phyloP scores from a whole-genome alignment of 2,888 invertebrate species.

The Scrobipalpa atriplicella region DNA sequence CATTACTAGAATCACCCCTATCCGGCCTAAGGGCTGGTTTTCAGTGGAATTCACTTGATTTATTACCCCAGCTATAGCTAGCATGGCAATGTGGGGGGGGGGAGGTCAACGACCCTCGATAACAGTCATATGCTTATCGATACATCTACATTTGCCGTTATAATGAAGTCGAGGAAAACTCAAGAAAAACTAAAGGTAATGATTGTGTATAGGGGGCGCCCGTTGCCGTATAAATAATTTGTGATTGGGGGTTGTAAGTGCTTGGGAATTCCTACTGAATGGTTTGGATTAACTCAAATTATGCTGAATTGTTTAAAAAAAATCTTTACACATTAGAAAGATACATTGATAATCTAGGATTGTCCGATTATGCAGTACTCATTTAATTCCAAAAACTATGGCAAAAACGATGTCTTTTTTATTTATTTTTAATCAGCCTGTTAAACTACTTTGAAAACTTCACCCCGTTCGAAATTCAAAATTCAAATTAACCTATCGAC shows the following conservation, averaged over 20 bases:
- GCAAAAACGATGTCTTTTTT: too few relatives aligned
- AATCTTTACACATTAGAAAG: too few relatives aligned
- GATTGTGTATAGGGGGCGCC: background rate
- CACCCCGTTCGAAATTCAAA: background rate
- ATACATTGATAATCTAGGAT: too few relatives aligned
- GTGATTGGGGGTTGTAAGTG: background rate
- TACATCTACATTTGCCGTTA: slow-evolving; percentile 10
- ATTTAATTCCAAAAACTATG: too few relatives aligned
- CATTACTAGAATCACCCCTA: background rate
- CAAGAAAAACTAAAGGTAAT: background rate
- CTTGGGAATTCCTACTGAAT: too few relatives aligned
- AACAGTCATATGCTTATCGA: slow-evolving; percentile 17
- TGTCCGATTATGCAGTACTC: too few relatives aligned
- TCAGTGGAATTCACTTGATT: slow-evolving; percentile 24
- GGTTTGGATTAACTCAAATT: too few relatives aligned
- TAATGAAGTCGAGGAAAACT: slow-evolving; percentile 12
- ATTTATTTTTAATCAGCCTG: too few relatives aligned
- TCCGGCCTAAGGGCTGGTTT: slow-evolving; percentile 13
- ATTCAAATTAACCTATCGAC: slow-evolving; percentile 10
- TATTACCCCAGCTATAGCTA: slow-evolving; percentile 20
- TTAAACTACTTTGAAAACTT: background rate
- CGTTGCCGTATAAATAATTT: too few relatives aligned
- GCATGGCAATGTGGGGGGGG: background rate
- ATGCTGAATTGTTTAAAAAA: too few relatives aligned
- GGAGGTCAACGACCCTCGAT: slow-evolving; percentile 8